Base-by-base conservation (phyloP, 2,113 vertebrate species). In the Oncorhynchus masou region DNA sequence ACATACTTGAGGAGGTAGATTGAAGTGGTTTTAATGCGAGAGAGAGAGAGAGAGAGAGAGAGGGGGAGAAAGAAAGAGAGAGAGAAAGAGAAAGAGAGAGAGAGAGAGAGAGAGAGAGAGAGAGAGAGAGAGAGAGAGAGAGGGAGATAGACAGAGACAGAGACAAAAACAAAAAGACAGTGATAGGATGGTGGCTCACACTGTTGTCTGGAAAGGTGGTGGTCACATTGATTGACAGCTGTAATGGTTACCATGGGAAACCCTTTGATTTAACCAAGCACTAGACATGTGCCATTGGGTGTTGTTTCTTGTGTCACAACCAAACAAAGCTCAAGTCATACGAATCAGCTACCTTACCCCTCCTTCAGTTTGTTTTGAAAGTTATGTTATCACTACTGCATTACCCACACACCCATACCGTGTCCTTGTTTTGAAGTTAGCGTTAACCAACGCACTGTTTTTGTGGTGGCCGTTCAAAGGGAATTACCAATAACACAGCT, bases 401-500 rank as follows among this genome's bases (percentile, higher is more conserved):
- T 81, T 74, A 79, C 79, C 85, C 70, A 85, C 89, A 85, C 81
- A 82, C 82, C 88, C 86, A 73, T 75, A 77, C n/a, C 2, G 78
- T 88, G 80, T 88, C 82, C 75, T 82, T 80, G 81, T 88, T 83
- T 81, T 84, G 11, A 83, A 80, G 84, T 84, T 45, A 22, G 88
- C 88, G 80, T 8, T 69, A 74, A 84, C 78, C 80, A 81, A 85
- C 80, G 77, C 74, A 78, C 81, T 79, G 83, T 88, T 81, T 67
- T 81, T 70, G 85, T 45, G 87, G 82, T 88, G 76, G 83, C 9
- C 2, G 39, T 89, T 91, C 85, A 88, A 87, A 89, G 80, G 86
- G 88, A 90, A 90, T 90, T 91, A 90, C 89, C 89, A 93, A 91
- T 91, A 94, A 92, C 91, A 90, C 83, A 78, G 85, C 78, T 86